These are phyloP conservation scores for Myotis pilosus DNA, from an alignment of 2,797 vertebrate species.

Conservation along the genomic window DNA sequence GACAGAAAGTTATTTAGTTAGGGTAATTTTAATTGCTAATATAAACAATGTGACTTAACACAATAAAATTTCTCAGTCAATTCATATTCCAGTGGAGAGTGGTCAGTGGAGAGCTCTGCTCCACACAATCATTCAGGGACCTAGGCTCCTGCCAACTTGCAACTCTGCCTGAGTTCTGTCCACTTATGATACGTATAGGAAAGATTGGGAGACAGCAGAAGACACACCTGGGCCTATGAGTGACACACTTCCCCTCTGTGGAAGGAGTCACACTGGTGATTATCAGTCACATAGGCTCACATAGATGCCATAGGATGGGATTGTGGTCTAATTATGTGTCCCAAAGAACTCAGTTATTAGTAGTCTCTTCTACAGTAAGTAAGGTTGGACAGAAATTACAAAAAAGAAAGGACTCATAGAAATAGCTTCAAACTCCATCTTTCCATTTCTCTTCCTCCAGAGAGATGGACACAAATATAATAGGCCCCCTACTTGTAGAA, in stretches of 20 bases:
- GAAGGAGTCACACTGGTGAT: not conserved
- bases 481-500: not conserved
- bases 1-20: not conserved
- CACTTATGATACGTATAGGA: not conserved
- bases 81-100: not conserved
- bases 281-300: not conserved
- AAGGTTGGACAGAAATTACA: not conserved
- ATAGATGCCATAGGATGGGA: not conserved
- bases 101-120: not conserved
- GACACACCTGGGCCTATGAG: not conserved
- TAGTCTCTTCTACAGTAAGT: not conserved
- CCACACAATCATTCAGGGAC: not conserved
- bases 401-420: not conserved
- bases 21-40: not conserved
- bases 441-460: not conserved
- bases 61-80: not conserved
- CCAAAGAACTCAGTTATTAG: not conserved
- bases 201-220: not conserved
- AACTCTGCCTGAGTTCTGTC: not conserved
- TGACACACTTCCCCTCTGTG: not conserved
- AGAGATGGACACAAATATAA: not conserved
- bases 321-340: not conserved
- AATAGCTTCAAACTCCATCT: not conserved
- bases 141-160: not conserved
- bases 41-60: not conserved